phyloP scores from a whole-genome alignment of 2,888 invertebrate species.

The Meliscaeva auricollis region DNA sequence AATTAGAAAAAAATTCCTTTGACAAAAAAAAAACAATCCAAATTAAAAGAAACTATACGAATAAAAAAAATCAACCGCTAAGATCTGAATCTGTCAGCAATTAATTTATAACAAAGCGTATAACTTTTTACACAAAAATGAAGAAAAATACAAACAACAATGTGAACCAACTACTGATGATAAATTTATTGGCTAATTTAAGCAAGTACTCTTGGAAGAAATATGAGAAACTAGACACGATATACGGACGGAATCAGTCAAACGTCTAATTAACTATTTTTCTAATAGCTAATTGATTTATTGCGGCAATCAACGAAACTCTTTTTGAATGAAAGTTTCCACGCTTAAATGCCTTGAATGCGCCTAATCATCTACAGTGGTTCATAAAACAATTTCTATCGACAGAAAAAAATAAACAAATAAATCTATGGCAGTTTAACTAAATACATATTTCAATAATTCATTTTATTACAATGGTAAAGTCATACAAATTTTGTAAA shows the following conservation, averaged over 20 bases:
- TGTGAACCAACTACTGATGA: neutral
- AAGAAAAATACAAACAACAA: neutral
- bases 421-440: no score
- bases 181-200: constrained; percentile 5
- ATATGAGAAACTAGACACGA: neutral
- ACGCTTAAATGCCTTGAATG: neutral
- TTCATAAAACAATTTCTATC: no score
- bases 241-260: constrained; percentile 12
- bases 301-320: constrained; percentile 1
- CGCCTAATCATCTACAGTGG: no score
- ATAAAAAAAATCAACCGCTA: neutral
- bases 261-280: constrained; percentile 19
- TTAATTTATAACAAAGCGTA: neutral
- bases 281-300: constrained; percentile 16
- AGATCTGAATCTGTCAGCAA: constrained; percentile 2
- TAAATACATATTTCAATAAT: no score
- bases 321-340: constrained; percentile 6
- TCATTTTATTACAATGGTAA: no score
- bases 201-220: neutral
- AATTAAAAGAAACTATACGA: neutral
- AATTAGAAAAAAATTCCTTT: neutral
- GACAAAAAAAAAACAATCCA: neutral
- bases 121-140: neutral
- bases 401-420: no score
- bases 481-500: no score